phyloP scores from a whole-genome alignment of 2,888 invertebrate species.

The Drosophila kambysellisi region DNA sequence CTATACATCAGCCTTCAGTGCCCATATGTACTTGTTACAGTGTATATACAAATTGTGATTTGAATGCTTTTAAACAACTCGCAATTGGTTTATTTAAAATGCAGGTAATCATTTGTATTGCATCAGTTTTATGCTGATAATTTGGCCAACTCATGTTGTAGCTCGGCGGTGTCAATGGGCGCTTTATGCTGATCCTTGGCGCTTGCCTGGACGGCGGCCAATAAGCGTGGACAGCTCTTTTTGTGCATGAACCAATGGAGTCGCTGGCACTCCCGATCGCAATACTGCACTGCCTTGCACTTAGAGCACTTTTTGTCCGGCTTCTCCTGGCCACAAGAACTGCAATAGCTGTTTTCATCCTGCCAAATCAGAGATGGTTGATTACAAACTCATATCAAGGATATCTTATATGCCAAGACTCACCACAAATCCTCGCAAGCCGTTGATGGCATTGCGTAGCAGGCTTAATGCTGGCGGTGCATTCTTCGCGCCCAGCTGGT shows the following conservation, averaged over 20 bases:
- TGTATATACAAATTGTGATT: not conserved
- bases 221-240: conserved; percentile 91
- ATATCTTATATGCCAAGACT: conserved; percentile 52
- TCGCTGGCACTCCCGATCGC: conserved; percentile 96
- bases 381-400: not conserved
- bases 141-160: conserved; percentile 75
- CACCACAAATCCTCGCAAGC: conserved; percentile 91
- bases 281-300: conserved; percentile 97
- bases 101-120: conserved; percentile 18
- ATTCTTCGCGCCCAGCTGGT: conserved; percentile 91
- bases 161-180: conserved; percentile 71
- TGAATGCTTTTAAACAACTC: conserved; percentile 7
- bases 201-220: conserved; percentile 83
- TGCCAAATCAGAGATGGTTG: conserved; percentile 33
- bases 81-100: conserved; percentile 39
- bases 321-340: conserved; percentile 94
- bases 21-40: not conserved
- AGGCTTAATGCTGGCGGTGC: conserved; percentile 89
- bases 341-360: conserved; percentile 89
- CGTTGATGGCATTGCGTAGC: conserved; percentile 93
- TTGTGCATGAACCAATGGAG: conserved; percentile 97
- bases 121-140: conserved; percentile 59
- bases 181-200: conserved; percentile 64
- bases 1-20: not conserved
- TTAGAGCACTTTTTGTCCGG: conserved; percentile 97